Evolutionary conservation across 2,888 invertebrate species (phyloP), one percentile per base, ranked within the genome.

Genomic region (Periphyllus acericola): DNA sequence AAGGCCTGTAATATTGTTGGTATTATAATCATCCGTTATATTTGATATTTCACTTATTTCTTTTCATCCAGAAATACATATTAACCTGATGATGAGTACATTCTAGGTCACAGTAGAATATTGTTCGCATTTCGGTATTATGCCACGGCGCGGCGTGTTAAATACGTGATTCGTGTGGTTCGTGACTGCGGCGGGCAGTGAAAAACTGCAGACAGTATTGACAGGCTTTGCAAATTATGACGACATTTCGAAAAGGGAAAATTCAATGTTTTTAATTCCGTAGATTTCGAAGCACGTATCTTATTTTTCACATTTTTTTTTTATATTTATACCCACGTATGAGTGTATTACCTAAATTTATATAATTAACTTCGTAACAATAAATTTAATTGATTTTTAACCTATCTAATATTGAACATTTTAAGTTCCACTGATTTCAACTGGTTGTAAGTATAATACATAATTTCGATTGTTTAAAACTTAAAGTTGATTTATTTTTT

Each of bases 21-120:
- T 29, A 40, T 40, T 68, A 80, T 80, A 68, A 40, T 81, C 19
- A 29, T 68, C 66, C 68, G 68, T 79, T 79, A 60, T 79, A 60
- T 80, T 80, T 80, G 80, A 66, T 80, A 66, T 80, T 80, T 80
- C 80, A 60, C 80, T 80, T 34, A 34, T 80, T 80, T 80, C 80
- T 80, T 80, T 80, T 66, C 80, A 36, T 80, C 60, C n/a, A 9
- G 52, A 79, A 60, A 80, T 66, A 80, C 60, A 80, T 36, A 60
- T 79, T 36, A 60, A 60, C 79, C 25, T n/a, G 68, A 29, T 66
- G 80, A 40, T 66, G 66, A 66, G 80, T 66, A 32, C 40, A 81
- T 81, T 81, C 81, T 81, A 81, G 81, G 81, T 68, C 81, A 81
- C 46, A 21, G 68, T 14, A 29, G 29, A 81, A 68, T 68, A 46